Evolutionary conservation across 2,797 vertebrate species (phyloP), one percentile per base, ranked within the genome.

Genomic region (Anguilla obscura): DNA sequence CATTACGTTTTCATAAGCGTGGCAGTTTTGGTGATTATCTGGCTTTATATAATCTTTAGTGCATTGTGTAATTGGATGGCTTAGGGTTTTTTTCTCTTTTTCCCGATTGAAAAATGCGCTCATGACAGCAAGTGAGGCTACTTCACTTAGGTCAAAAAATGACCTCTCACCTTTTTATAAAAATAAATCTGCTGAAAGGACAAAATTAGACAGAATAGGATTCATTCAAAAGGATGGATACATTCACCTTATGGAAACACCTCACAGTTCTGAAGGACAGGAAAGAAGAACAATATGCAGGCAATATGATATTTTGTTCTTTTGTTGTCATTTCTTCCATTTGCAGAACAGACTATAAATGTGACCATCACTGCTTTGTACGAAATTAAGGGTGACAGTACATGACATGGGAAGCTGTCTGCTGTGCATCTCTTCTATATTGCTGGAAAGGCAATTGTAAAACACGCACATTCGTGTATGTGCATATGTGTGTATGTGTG

Each of bases 21-120:
- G 88, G 48, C 74, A 88, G 56, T 90, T 90, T 87, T 56, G 69
- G 56, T 82, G 52, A 89, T 82, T 50, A 82, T 82, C 40, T 82
- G 79, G 79, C 79, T 82, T 82, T 82, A 10, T 24, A 50, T 82
- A 82, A 82, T 82, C 79, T 50, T 21, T 30, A 8, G 79, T 82
- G 79, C 79, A 82, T 82, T 82, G 79, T 82, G 36, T 88, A 3
- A 88, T 90, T 88, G 85, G 80, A 90, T 80, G 88, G 74, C 88
- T 89, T 60, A 85, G 10, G 56, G 48, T 85, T 83, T 18, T 50
- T 63, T 66, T 30, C 36, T 45, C 6, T 82, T 50, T 82, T 76
- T 40, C 21, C 79, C 48, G 45, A 82, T 50, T 82, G 74, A 36
- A 40, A 79, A 79, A 45, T 45, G 74, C 36, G 58, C 48, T 21